Evolutionary conservation across 2,113 vertebrate genomes (phyloP).

Genomic region (Plectropomus leopardus): DNA sequence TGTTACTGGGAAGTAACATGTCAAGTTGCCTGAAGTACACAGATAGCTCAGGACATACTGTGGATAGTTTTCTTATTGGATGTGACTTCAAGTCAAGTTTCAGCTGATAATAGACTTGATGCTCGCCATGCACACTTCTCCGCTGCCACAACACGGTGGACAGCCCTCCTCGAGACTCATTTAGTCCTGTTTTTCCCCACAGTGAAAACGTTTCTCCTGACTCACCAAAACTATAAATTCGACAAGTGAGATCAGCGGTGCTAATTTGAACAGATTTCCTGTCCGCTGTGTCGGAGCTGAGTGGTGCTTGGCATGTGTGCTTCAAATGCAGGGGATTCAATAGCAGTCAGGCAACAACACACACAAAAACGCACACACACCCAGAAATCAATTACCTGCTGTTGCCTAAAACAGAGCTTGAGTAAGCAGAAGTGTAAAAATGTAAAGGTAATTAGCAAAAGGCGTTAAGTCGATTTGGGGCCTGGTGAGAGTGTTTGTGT

Average conservation of each 20-base stretch:
- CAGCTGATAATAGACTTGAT: constrained; percentile 35
- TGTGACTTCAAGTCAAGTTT: constrained; percentile 45
- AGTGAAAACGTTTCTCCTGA: constrained; percentile 23
- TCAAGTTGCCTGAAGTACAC: constrained; percentile 6
- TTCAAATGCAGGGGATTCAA: constrained; percentile 44
- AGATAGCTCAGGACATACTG: constrained; percentile 25
- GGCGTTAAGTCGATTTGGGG: constrained; percentile 64
- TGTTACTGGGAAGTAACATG: constrained; percentile 8
- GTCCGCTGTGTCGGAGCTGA: constrained; percentile 20
- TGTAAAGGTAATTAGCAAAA: constrained; percentile 78
- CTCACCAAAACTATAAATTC: constrained; percentile 2
- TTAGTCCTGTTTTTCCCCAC: constrained; percentile 6
- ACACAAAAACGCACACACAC: constrained; percentile 6
- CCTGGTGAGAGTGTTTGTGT: constrained; percentile 46
- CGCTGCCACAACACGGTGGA: constrained; percentile 30
- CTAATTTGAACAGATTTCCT: constrained; percentile 58
- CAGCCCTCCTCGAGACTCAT: not conserved
- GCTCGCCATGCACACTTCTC: constrained; percentile 6
- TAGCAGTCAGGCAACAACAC: constrained; percentile 34
- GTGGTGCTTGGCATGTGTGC: constrained; percentile 18
- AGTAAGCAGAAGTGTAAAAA: constrained; percentile 74
- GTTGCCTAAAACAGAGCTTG: constrained; percentile 61
- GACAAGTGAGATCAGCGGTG: constrained; percentile 22
- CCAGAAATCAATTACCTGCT: constrained; percentile 65
- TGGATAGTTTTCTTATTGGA: constrained; percentile 14